Evolutionary conservation across 1,140 invertebrate genomes (phyloP), one percentile per base, ranked within the genome.

Genomic region (Drosophila auraria): DNA sequence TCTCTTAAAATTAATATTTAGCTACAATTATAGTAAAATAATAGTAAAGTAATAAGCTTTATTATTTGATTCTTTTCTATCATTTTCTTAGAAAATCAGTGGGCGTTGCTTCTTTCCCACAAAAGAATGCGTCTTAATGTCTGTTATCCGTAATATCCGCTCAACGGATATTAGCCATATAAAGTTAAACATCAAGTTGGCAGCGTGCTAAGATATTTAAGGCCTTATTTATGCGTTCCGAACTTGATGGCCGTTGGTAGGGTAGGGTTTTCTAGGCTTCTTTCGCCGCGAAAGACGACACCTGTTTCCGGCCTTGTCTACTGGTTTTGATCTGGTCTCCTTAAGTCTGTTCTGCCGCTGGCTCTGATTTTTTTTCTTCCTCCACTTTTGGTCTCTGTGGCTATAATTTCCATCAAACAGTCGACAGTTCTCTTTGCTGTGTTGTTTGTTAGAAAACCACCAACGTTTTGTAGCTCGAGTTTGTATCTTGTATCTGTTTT

Each of bases 391-490:
- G 50, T 59, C 38, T 60, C 25, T 73, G 27, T 27, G 71, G 64
- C 84, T 80, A 78, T 80, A 83, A 83, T 89, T 83, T 87, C 59
- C 80, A 87, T 79, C 80, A 87, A 71, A 65, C 76, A 69, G 69
- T 56, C 64, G 60, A 79, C 75, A 69, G 44, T 47, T 63, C 79
- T 80, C 59, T 40, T 59, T 51, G 50, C 58, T 47, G 27, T 47
- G 63, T 42, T 65, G 70, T 47, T 70, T 72, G 76, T 51, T 71
- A 70, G 71, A 68, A 77, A 62, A 58, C 47, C 62, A 60, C 50
- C 72, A 36, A 33, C 54, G 30, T 65, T 66, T 63, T 25, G 17
- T 45, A 17, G 49, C 49, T 27, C 23, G 20, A 15, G 62, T 40
- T 25, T 36, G 40, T 30, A 25, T 42, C 60, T 62, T 12, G n/a